Base-by-base conservation (phyloP, 2,113 vertebrate species). In the Burhinus bistriatus region DNA sequence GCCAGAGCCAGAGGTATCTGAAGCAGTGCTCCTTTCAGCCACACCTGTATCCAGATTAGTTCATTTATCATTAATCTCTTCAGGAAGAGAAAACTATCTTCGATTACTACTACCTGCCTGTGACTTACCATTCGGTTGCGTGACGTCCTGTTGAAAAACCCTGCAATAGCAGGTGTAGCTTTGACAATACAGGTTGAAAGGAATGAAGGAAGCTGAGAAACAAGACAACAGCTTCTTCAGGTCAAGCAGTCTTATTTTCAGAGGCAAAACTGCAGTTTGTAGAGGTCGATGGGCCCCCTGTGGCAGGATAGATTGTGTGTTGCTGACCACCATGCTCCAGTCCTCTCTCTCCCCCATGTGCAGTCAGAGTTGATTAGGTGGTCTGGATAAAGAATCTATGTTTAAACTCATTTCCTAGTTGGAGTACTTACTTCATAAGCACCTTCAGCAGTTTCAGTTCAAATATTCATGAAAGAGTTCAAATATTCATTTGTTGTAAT, bases 381-480 rank as follows among this genome's bases (percentile, higher is more conserved):
- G 87, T 92, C 40, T 68, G 25, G 20, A 44, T 57, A 65, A 77
- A 70, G 49, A 44, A 45, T 21, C 25, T 15, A 5, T 45, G 8
- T 85, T 87, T 52, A 54, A 72, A 49, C 13, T 11, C 2, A 32
- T 84, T 89, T 76, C 92, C 19, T 69, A 84, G 3, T 18, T 71
- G 40, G 18, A 66, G 8, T 36, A 54, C 11, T 55, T 76, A 52
- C 26, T 55, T 77, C 0, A 3, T 58, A 91, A 81, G 5, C 27
- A 69, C 9, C 44, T 75, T 64, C 40, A 70, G 22, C 7, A 42
- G 6, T 40, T 77, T 86, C 51, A 27, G 44, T 58, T 94, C 34
- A 93, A 93, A 42, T 94, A 68, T 79, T 91, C 12, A 22, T 45
- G 76, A 22, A 52, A 89, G 9, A 68, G 16, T 80, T 89, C 36